Evolutionary conservation across 2,888 invertebrate genomes (phyloP).

Genomic region (Aphodius sticticus): DNA sequence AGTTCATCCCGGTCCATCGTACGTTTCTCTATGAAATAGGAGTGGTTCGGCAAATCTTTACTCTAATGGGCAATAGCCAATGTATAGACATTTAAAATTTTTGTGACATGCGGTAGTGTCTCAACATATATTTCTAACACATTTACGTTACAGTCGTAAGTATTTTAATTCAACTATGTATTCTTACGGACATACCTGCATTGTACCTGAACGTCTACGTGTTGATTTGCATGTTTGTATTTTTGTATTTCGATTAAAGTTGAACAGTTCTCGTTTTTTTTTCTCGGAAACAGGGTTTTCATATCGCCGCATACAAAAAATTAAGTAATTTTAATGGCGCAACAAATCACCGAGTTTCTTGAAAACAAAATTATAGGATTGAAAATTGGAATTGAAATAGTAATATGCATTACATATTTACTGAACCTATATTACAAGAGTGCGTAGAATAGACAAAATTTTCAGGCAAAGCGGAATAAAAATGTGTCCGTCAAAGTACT

Average conservation of each 20-base stretch:
- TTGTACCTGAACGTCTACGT: neutral
- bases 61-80: neutral
- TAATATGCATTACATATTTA: no score
- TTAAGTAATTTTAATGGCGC: no score
- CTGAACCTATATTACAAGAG: no score
- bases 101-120: neutral
- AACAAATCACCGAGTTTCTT: no score
- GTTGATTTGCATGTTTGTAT: neutral
- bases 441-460: no score
- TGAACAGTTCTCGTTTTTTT: neutral
- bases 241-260: neutral
- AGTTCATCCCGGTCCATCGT: neutral
- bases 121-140: neutral
- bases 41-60: slow-evolving; percentile 13
- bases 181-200: neutral
- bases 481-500: no score
- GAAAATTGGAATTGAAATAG: no score
- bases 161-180: neutral
- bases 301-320: no score
- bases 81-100: neutral
- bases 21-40: neutral
- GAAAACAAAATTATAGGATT: no score
- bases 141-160: neutral
- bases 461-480: no score
- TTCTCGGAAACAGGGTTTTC: no score